Base-by-base conservation (phyloP, 2,113 vertebrate species). In the Pyrgilauda ruficollis region DNA sequence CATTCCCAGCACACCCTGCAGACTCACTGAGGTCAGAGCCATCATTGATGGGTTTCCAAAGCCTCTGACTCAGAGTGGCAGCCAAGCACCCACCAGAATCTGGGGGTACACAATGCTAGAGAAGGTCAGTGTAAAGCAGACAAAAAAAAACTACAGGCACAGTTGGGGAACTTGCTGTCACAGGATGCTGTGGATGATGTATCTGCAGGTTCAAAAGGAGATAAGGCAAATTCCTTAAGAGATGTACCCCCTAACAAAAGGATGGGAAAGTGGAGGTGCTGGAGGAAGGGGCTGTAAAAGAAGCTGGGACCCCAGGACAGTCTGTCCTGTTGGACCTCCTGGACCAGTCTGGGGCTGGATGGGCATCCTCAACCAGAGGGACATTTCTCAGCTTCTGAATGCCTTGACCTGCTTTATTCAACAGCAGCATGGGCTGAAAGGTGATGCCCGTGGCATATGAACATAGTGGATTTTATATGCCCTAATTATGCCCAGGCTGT, bases 131-230 rank as follows among this genome's bases (percentile, higher is more conserved):
- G 0, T 46, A 47, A 76, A 72, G 47, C 39, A 83, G 39, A 35
- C 17, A 55, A 46, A 88, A 70, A 56, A 27, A 9, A 1, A 0
- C 7, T 13, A 21, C 7, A 35, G 22, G 33, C 1, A 3, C 15
- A 39, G 16, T 3, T 21, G 33, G 59, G 37, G 55, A 78, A 17
- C 12, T 6, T 53, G 46, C 19, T 44, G 78, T 23, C 64, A 77
- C 13, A 18, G 53, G 24, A 49, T 15, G 9, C 5, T 84, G 59
- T 2, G 2, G 59, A 30, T 1, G 3, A 8, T 73, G 12, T 30
- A 15, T 35, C 35, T 70, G 31, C 23, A 35, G 22, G 19, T 53
- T 41, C 68, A 52, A 11, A 70, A 67, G 59, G 41, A 72, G 27
- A n/a, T 77, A 1, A 44, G 64, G 31, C 44, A 92, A 59, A 79